Conservation (phyloP, 1,140 invertebrate genomes). For the Eulimnadia texana region DNA sequence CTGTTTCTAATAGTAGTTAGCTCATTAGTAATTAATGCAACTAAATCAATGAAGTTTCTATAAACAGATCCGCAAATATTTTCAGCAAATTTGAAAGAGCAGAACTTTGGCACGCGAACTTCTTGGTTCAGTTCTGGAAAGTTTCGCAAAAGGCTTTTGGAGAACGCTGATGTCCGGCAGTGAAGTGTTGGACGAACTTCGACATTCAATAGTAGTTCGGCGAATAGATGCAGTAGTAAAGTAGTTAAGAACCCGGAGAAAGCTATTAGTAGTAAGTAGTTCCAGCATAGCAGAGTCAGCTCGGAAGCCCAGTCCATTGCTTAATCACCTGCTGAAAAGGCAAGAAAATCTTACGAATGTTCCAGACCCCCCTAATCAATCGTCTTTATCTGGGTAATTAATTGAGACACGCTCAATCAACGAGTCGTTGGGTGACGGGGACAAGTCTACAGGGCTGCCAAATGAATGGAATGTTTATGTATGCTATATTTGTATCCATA, state of each 20-base stretch:
- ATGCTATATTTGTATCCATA: no score
- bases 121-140: neutral
- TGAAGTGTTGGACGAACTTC: neutral
- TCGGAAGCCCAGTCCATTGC: neutral
- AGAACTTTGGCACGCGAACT: neutral
- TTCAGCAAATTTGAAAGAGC: neutral
- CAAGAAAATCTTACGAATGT: no score
- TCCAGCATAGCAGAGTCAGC: neutral
- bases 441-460: no score
- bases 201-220: neutral
- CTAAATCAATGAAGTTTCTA: neutral
- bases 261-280: neutral
- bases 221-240: neutral
- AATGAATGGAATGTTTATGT: no score
- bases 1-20: no score
- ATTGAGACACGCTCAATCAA: no score
- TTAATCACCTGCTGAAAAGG: no score
- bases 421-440: no score
- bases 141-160: neutral
- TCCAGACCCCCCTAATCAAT: no score
- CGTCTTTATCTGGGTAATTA: no score
- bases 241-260: neutral
- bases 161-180: conserved; percentile 2
- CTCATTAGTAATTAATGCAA: neutral
- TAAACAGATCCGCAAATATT: neutral